These are phyloP conservation scores for Hydropotes inermis DNA, from an alignment of 2,113 vertebrate genomes.

Conservation along the genomic window DNA sequence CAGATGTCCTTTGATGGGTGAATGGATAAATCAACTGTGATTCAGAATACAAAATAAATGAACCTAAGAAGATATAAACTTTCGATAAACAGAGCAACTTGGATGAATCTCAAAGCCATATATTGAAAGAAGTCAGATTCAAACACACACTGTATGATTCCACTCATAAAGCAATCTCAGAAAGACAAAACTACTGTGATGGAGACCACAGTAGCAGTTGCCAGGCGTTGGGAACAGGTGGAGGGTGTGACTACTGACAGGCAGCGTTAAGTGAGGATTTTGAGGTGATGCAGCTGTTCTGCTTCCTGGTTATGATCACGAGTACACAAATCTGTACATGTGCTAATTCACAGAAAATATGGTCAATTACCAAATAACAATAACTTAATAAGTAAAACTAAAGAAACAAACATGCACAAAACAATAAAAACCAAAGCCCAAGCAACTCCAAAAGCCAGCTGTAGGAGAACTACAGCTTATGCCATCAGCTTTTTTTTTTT, in stretches of 20 bases:
- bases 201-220: fast-evolving
- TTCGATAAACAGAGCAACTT: background rate
- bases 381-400: background rate
- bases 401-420: background rate
- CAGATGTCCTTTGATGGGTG: background rate
- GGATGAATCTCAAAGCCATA: background rate
- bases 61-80: background rate
- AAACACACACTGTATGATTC: background rate
- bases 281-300: background rate
- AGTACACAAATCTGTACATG: background rate
- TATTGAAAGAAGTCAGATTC: background rate
- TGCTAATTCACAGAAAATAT: background rate
- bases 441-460: background rate
- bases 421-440: background rate
- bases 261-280: background rate
- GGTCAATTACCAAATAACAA: background rate
- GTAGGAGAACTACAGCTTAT: background rate
- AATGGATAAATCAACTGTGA: background rate
- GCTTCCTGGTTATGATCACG: background rate
- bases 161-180: background rate
- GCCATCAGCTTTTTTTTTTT: too few relatives aligned
- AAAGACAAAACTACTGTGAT: background rate
- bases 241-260: fast-evolving
- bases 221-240: background rate
- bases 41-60: background rate